phyloP scores from a whole-genome alignment of 1,140 invertebrate species.

The Acromyrmex heyeri region DNA sequence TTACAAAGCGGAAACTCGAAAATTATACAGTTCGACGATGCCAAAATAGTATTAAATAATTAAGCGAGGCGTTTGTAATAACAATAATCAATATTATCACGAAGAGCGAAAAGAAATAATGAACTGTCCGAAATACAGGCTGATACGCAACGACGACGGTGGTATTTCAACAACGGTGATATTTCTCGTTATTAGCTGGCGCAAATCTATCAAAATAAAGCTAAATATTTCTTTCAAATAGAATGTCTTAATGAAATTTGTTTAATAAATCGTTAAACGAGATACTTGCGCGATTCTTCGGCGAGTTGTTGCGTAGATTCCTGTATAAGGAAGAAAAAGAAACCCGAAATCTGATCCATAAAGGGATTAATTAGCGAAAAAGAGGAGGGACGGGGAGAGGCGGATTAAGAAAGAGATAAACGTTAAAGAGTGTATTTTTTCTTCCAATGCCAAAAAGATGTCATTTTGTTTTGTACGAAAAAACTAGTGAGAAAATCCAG shows the following conservation, averaged over 20 bases:
- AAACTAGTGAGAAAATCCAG: constrained; percentile 77
- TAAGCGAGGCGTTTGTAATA: constrained; percentile 74
- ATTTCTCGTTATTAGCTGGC: neutral
- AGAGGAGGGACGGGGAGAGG: constrained; percentile 67
- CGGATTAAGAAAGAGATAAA: constrained; percentile 75
- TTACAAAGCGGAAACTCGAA: constrained; percentile 70
- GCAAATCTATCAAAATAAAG: neutral
- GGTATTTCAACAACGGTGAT: too few species aligned
- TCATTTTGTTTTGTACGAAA: constrained; percentile 85
- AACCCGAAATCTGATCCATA: constrained; percentile 40
- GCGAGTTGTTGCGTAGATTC: constrained; percentile 21
- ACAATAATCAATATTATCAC: constrained; percentile 35
- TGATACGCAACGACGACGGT: constrained; percentile 39
- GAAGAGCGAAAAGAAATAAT: constrained; percentile 53
- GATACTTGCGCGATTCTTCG: constrained; percentile 1
- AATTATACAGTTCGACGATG: constrained; percentile 82
- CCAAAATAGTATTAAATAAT: constrained; percentile 86
- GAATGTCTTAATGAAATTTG: neutral
- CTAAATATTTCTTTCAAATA: neutral
- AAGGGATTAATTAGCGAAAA: constrained; percentile 46
- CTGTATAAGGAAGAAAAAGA: constrained; percentile 39
- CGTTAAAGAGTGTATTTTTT: constrained; percentile 84
- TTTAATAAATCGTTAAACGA: neutral
- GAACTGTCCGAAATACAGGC: constrained; percentile 45
- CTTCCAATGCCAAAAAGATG: constrained; percentile 87